Percentiles rank a stretch among this genome's conserved stretches.
Conservation (phyloP, 1,140 invertebrate species). For the Zelostemma sp. region DNA sequence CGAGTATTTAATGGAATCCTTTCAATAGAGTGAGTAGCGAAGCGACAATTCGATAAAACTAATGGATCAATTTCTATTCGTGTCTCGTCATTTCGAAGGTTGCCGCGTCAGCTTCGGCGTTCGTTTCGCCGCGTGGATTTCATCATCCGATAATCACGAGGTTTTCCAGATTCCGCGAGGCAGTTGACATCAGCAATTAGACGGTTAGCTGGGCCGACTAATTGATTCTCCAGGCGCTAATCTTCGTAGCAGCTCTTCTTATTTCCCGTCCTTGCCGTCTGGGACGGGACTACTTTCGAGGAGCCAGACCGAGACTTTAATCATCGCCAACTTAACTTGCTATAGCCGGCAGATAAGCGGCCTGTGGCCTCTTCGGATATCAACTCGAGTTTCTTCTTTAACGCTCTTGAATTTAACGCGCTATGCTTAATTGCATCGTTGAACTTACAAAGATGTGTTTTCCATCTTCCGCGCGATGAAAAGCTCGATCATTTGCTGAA, state of each 20-base stretch:
- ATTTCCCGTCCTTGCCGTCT: too few species aligned
- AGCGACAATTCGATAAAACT: constrained; percentile 31
- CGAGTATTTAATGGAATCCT: too few species aligned
- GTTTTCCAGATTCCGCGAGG: constrained; percentile 39
- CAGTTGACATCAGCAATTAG: constrained; percentile 56
- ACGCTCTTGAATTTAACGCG: too few species aligned
- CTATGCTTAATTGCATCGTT: too few species aligned
- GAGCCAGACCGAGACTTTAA: constrained; percentile 55
- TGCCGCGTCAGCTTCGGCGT: not conserved
- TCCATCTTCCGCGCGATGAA: too few species aligned
- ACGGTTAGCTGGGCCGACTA: constrained; percentile 58
- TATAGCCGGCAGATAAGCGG: constrained; percentile 50
- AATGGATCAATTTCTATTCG: constrained; percentile 19
- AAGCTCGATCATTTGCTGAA: too few species aligned
- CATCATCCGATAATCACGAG: constrained; percentile 21
- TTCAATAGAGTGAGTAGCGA: too few species aligned
- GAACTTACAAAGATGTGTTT: too few species aligned
- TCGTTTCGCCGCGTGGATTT: not conserved
- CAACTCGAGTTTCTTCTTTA: constrained; percentile 50
- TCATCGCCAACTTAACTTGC: constrained; percentile 54
- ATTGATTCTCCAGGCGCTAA: constrained; percentile 64
- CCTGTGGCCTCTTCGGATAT: constrained; percentile 49
- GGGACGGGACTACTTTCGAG: constrained; percentile 13
- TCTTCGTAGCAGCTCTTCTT: constrained; percentile 52
- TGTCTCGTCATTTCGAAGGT: constrained; percentile 4